Conservation (phyloP, 2,888 invertebrate genomes). For the Drosophila aldrichi region DNA sequence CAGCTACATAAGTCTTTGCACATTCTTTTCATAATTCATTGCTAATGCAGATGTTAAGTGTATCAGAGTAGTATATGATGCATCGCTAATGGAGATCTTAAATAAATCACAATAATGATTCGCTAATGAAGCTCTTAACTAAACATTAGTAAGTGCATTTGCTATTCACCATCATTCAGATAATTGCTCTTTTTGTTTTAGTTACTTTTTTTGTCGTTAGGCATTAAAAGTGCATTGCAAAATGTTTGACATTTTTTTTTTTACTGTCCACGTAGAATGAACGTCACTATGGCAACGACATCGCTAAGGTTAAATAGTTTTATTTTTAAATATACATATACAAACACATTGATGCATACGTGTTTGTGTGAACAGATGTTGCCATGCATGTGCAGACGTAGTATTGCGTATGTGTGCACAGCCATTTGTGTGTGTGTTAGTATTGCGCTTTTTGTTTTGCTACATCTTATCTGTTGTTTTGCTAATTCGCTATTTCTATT, state of each 20-base stretch:
- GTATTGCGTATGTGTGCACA: background rate
- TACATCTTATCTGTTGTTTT: slow-evolving; percentile 60
- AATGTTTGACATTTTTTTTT: slow-evolving; percentile 7
- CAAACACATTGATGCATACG: background rate
- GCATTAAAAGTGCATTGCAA: slow-evolving; percentile 28
- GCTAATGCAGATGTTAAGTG: background rate
- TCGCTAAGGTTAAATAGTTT: slow-evolving; percentile 74
- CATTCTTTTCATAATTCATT: background rate
- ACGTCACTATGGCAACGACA: slow-evolving; percentile 69
- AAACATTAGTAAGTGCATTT: background rate
- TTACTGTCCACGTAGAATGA: slow-evolving; percentile 24
- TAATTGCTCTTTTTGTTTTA: background rate
- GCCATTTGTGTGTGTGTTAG: background rate
- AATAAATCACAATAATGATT: background rate
- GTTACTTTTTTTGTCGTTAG: slow-evolving; percentile 1
- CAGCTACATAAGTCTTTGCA: background rate
- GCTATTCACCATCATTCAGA: background rate
- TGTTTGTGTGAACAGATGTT: slow-evolving; percentile 21
- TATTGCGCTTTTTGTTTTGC: slow-evolving; percentile 25
- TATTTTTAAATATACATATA: slow-evolving; percentile 61
- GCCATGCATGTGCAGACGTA: background rate
- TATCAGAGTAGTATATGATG: background rate
- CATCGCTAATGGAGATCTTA: no score
- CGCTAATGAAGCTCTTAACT: background rate
- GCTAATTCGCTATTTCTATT: slow-evolving; percentile 42